Conservation (phyloP, 2,113 vertebrate species). For the Vireo altiloquus region DNA sequence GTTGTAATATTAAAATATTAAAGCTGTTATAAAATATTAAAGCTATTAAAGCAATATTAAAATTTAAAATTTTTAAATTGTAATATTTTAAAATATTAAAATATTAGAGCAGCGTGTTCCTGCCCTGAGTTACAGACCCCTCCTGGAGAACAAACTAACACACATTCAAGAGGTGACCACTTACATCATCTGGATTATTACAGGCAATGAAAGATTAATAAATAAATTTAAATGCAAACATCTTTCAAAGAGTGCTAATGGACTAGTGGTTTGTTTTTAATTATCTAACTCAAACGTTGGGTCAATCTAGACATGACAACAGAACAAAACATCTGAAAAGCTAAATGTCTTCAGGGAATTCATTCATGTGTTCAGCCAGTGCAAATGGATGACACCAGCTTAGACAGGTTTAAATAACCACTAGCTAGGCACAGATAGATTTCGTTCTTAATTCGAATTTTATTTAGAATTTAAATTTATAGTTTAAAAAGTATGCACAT, state of each 20-base stretch:
- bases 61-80: not conserved
- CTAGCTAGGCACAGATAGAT: not conserved
- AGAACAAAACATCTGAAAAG: not conserved
- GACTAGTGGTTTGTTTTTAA: not conserved
- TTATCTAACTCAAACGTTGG: not conserved
- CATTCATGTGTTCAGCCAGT: not conserved
- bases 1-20: constrained; percentile 10
- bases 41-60: not conserved
- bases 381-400: not conserved
- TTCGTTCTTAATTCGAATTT: constrained; percentile 61
- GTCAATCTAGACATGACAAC: not conserved
- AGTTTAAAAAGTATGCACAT: constrained; percentile 66
- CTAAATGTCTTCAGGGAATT: not conserved
- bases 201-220: not conserved
- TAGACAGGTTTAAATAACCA: constrained; percentile 5
- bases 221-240: constrained; percentile 1
- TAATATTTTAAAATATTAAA: constrained; percentile 2
- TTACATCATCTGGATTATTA: not conserved
- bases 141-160: not conserved
- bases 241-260: not conserved
- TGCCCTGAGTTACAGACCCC: not conserved
- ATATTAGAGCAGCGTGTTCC: not conserved
- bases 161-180: not conserved
- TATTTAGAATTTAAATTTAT: constrained; percentile 68
- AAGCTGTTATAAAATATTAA: constrained; percentile 18